Conservation (phyloP, 2,797 vertebrate species). For the Fundulus diaphanus region DNA sequence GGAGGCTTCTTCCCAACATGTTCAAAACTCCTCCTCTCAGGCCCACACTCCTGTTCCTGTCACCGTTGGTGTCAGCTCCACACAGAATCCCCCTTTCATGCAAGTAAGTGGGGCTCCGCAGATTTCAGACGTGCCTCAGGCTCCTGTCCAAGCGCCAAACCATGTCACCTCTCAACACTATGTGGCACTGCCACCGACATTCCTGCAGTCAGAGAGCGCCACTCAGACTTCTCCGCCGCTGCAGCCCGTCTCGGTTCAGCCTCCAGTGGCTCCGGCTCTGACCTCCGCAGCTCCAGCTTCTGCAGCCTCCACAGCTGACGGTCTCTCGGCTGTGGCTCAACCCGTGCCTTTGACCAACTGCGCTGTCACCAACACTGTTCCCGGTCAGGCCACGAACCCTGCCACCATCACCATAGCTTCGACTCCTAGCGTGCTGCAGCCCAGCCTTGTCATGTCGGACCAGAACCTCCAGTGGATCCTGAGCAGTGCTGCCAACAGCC, state of each 20-base stretch:
- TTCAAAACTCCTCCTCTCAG: constrained; percentile 66
- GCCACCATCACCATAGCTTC: constrained; percentile 88
- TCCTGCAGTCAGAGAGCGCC: constrained; percentile 80
- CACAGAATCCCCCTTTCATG: constrained; percentile 75
- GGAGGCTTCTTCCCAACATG: constrained; percentile 75
- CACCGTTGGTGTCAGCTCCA: constrained; percentile 75
- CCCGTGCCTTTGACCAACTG: constrained; percentile 87
- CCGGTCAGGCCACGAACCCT: constrained; percentile 61
- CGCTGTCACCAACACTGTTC: constrained; percentile 66
- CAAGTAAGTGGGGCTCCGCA: constrained; percentile 79
- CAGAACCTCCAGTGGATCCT: constrained; percentile 98
- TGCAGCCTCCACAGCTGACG: constrained; percentile 44
- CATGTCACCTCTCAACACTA: constrained; percentile 84
- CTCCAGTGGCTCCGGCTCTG: constrained; percentile 46
- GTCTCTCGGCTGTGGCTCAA: constrained; percentile 68
- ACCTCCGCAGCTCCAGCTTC: constrained; percentile 44
- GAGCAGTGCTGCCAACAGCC: constrained; percentile 89
- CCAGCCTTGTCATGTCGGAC: constrained; percentile 94
- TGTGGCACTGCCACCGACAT: constrained; percentile 84
- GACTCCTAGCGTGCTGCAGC: constrained; percentile 89
- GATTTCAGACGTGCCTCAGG: constrained; percentile 81
- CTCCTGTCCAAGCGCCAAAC: constrained; percentile 84
- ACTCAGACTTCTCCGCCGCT: constrained; percentile 78
- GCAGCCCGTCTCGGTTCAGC: constrained; percentile 64
- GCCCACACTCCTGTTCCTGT: constrained; percentile 74